These are phyloP conservation scores for Mormyrus hasselquistii DNA, from an alignment of 2,797 vertebrate species.

Conservation along the genomic window DNA sequence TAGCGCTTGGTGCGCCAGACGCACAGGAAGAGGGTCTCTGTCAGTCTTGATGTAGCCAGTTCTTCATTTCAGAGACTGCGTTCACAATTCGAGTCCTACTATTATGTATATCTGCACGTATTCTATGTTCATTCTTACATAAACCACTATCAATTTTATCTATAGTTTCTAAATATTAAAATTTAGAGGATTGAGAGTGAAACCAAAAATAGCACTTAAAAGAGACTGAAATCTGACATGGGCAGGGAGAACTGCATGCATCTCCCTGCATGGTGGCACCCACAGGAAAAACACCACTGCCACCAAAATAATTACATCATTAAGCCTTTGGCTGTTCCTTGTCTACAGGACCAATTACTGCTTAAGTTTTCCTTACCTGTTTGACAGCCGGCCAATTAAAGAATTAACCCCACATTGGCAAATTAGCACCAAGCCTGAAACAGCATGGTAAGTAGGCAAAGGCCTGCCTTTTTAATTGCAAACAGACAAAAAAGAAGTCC, in stretches of 20 bases:
- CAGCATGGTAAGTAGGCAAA: conserved; percentile 27
- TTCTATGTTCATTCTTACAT: not conserved
- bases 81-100: not conserved
- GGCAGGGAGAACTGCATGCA: not conserved
- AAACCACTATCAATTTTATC: not conserved
- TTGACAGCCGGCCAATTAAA: conserved; percentile 48
- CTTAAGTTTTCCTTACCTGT: conserved; percentile 35
- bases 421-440: conserved; percentile 20
- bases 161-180: not conserved
- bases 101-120: not conserved
- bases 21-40: not conserved
- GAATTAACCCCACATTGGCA: conserved; percentile 35
- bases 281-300: not conserved
- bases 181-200: not conserved
- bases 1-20: not conserved
- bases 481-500: conserved; percentile 32
- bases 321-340: conserved; percentile 22
- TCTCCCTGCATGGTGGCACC: not conserved
- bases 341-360: conserved; percentile 36
- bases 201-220: not conserved
- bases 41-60: not conserved
- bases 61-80: not conserved
- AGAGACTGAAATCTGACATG: not conserved
- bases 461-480: conserved; percentile 47
- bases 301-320: conserved; percentile 22